Conservation (phyloP, 1,140 invertebrate genomes). For the Drosophila ironensis region DNA sequence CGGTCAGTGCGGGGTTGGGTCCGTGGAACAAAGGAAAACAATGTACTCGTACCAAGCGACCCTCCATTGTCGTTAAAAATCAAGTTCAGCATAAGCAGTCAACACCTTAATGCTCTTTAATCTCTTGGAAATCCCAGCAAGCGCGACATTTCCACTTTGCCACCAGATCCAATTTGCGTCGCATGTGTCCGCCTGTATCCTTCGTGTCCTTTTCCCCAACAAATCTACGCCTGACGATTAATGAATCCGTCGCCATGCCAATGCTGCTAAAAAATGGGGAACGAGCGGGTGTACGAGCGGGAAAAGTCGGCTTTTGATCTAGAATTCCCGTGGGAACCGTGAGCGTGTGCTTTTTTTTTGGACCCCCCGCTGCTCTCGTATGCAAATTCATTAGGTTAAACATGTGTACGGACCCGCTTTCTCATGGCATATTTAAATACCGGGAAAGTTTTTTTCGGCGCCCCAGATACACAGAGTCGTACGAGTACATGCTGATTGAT, state of each 20-base stretch:
- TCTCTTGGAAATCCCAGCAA: constrained; percentile 19
- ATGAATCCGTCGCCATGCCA: constrained; percentile 44
- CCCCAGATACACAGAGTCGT: too few relatives aligned
- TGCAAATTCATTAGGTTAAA: constrained; percentile 50
- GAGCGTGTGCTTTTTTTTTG: neutral
- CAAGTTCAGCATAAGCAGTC: constrained; percentile 12
- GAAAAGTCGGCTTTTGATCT: constrained; percentile 44
- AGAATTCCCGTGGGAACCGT: constrained; percentile 11
- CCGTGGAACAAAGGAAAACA: constrained; percentile 41
- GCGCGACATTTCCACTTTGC: neutral
- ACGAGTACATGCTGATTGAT: too few relatives aligned
- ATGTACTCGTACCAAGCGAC: neutral
- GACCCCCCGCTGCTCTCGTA: constrained; percentile 12
- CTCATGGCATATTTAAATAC: constrained; percentile 32
- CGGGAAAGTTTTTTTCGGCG: constrained; percentile 6
- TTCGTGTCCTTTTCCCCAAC: neutral
- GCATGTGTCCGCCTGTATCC: constrained; percentile 9
- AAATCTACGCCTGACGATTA: constrained; percentile 18
- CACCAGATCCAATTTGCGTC: constrained; percentile 29
- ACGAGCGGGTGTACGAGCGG: constrained; percentile 3
- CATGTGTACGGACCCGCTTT: constrained; percentile 25
- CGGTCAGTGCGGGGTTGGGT: constrained; percentile 43
- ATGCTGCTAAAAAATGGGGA: neutral
- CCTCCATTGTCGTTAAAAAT: constrained; percentile 29
- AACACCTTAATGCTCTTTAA: constrained; percentile 36